Evolutionary conservation across 2,797 vertebrate species (phyloP), one percentile per base, ranked within the genome.

Genomic region (Smutsia temminckii): DNA sequence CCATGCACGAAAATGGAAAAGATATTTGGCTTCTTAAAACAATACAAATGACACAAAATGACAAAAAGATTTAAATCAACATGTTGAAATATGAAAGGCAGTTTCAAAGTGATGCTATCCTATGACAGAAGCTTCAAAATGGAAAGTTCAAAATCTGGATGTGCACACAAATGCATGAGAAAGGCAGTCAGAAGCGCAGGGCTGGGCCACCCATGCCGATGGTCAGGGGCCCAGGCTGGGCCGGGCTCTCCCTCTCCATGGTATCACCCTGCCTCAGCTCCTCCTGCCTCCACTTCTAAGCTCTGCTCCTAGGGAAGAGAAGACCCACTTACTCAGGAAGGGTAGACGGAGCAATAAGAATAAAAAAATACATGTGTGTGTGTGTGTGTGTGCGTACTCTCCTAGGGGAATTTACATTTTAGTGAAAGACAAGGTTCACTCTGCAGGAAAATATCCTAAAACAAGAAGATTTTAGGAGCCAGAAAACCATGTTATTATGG

Each of bases 11-110:
- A 93, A 89, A 95, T n/a, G 46, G 91, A 81, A 96, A 94, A 72
- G 84, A 46, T n/a, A 96, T 86, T 75, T 74, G 91, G 72, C 83
- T 85, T 89, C 93, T 95, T 51, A 61, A 95, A 95, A 91, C 91
- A 96, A 85, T 71, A 89, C 66, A 55, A 87, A 66, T 59, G 71
- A 88, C 77, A 68, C 55, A 16, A 51, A 87, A 85, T 20, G 72
- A 37, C 46, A 37, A 72, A 57, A 46, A 20, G 57, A 29, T 46
- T 74, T 68, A 61, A 92, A 75, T 32, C 34, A 53, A 29, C n/a
- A 71, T 1, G 1, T 74, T 27, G 42, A 69, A 92, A 57, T 17
- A 6, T 34, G 92, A 49, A 32, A 12, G 27, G 40, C 34, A 8
- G 8, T 63, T 89, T 51, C 83, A 37, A 18, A 87, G 57, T 2